A percentile compares a stretch with the other conserved stretches of the same genome.
These are phyloP conservation scores for Potamarius usumacintae DNA, from an alignment of 2,113 vertebrate species.

Conservation along the genomic window DNA sequence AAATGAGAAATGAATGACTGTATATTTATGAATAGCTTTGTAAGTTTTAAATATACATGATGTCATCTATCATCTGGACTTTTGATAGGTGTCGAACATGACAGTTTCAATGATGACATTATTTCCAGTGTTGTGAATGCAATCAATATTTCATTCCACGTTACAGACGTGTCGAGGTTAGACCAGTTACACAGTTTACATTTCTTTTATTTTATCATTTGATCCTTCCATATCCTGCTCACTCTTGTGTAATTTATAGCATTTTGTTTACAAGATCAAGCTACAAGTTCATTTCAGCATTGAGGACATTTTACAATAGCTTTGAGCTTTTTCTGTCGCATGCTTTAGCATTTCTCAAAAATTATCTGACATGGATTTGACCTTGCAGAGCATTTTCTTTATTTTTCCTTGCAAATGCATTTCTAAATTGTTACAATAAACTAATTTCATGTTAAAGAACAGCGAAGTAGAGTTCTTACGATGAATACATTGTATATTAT, in stretches of 20 bases:
- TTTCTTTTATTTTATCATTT: background rate
- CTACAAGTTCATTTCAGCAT: background rate
- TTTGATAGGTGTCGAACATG: background rate
- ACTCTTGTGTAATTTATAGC: background rate
- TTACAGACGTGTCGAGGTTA: no score
- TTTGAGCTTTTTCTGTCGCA: background rate
- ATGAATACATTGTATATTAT: background rate
- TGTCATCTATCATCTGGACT: background rate
- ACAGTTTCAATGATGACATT: background rate
- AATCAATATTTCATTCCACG: background rate
- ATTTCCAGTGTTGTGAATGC: background rate
- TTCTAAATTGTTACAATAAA: background rate
- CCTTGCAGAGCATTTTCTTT: background rate
- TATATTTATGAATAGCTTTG: background rate
- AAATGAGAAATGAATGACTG: conserved; percentile 25
- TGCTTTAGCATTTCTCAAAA: background rate
- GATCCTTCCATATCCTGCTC: background rate
- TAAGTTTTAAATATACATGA: background rate
- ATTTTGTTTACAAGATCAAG: background rate
- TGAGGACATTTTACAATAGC: background rate
- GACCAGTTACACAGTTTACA: background rate
- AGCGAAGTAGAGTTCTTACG: background rate
- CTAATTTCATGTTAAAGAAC: background rate
- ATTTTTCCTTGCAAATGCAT: background rate
- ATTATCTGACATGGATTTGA: background rate